Percentiles rank a stretch among this genome's conserved stretches.
phyloP scores from a whole-genome alignment of 2,113 vertebrate species.

The Excalfactoria chinensis region DNA sequence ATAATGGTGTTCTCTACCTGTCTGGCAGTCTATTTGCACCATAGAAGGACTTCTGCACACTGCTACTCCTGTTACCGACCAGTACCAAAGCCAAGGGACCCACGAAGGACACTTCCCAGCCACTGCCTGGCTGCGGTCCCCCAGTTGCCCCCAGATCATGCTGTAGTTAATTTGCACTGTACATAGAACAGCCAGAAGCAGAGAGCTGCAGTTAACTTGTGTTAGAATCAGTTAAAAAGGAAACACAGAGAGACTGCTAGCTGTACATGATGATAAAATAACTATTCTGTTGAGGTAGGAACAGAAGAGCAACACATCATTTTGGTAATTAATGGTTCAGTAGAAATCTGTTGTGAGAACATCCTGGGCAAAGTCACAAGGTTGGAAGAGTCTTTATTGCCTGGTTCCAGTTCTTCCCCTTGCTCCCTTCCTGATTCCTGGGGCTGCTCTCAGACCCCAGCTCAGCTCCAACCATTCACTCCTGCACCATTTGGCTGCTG shows the following conservation, averaged over 20 bases:
- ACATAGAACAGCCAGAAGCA: neutral
- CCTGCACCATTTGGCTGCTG: neutral
- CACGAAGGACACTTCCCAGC: neutral
- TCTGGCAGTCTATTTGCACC: neutral
- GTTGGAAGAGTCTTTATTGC: neutral
- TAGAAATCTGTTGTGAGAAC: neutral
- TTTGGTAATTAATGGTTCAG: neutral
- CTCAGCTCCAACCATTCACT: neutral
- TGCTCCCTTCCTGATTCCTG: fast-evolving
- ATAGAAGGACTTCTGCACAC: neutral
- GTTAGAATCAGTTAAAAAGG: neutral
- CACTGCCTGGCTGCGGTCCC: neutral
- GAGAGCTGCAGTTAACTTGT: neutral
- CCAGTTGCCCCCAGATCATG: neutral
- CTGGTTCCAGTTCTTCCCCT: neutral
- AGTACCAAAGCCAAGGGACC: neutral
- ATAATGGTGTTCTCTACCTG: neutral
- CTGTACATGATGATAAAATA: neutral
- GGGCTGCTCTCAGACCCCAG: neutral
- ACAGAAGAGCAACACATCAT: neutral
- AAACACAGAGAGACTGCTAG: neutral
- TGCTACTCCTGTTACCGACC: neutral
- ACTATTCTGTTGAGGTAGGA: neutral
- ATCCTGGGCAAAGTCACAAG: neutral
- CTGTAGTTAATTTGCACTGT: neutral